These are phyloP conservation scores for Prietella phreatophila DNA, from an alignment of 2,113 vertebrate genomes.

Conservation along the genomic window DNA sequence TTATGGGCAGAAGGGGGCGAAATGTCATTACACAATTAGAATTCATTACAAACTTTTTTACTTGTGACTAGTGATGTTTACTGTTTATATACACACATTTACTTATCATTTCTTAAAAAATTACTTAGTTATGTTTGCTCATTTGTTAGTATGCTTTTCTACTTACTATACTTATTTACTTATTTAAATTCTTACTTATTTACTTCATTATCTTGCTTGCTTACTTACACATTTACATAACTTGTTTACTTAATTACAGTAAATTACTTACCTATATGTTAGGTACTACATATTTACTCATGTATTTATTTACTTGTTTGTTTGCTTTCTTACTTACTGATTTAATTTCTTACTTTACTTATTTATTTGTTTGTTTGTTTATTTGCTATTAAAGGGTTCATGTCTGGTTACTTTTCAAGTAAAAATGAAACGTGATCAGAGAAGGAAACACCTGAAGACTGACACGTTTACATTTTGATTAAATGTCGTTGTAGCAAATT, in stretches of 20 bases:
- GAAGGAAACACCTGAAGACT: neutral
- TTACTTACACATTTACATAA: too few relatives aligned
- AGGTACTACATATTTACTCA: too few relatives aligned
- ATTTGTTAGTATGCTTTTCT: neutral
- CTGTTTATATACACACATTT: too few relatives aligned
- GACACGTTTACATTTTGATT: neutral
- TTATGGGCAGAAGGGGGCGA: slow-evolving; percentile 70
- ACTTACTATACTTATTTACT: neutral
- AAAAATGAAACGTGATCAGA: neutral
- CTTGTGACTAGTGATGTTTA: neutral
- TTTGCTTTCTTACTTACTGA: too few relatives aligned
- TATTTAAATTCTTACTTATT: neutral
- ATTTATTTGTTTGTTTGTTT: too few relatives aligned
- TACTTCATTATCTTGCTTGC: neutral
- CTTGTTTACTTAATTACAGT: too few relatives aligned
- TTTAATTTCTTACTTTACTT: too few relatives aligned
- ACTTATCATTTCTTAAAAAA: neutral
- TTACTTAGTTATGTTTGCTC: neutral
- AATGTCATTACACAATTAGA: slow-evolving; percentile 48
- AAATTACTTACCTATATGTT: too few relatives aligned
- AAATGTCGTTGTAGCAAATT: neutral
- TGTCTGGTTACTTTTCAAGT: neutral
- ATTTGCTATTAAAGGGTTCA: neutral
- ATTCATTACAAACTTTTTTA: neutral
- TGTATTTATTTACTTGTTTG: too few relatives aligned